These are phyloP conservation scores for Drosophila kambysellisi DNA, from an alignment of 2,888 invertebrate genomes.

Conservation along the genomic window DNA sequence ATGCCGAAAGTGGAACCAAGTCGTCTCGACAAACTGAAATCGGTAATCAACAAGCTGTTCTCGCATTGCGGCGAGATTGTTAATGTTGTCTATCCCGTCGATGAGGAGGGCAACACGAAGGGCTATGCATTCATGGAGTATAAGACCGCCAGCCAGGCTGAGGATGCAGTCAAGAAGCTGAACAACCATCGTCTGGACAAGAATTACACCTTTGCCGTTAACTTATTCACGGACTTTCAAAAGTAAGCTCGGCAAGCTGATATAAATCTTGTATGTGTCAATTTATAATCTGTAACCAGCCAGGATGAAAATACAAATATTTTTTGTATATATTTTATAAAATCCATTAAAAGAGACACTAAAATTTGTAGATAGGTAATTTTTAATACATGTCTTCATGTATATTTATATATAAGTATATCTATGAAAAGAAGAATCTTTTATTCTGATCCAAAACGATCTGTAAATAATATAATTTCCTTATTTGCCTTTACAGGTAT, in stretches of 20 bases:
- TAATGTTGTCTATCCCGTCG: constrained; percentile 94
- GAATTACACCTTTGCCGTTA: constrained; percentile 96
- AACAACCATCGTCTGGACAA: constrained; percentile 98
- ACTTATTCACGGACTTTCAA: constrained; percentile 97
- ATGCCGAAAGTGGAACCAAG: constrained; percentile 97
- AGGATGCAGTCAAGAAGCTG: constrained; percentile 94
- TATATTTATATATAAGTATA: background rate
- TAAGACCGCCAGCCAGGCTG: constrained; percentile 92
- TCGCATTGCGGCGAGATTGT: constrained; percentile 94
- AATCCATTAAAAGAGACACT: background rate
- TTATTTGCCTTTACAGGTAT: constrained; percentile 86
- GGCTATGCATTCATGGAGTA: constrained; percentile 98
- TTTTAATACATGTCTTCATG: background rate
- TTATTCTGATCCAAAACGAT: background rate
- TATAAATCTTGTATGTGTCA: background rate
- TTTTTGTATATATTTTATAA: background rate
- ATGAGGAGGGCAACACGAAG: constrained; percentile 93
- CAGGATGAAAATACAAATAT: background rate
- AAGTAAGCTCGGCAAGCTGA: constrained; percentile 88
- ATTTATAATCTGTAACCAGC: background rate
- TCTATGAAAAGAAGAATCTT: background rate
- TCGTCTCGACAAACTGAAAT: constrained; percentile 95
- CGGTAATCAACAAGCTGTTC: constrained; percentile 96
- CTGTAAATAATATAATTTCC: background rate
- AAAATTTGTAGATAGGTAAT: background rate